Evolutionary conservation across 2,888 invertebrate genomes (phyloP), one percentile per base, ranked within the genome.

Genomic region (Ophion costatus): DNA sequence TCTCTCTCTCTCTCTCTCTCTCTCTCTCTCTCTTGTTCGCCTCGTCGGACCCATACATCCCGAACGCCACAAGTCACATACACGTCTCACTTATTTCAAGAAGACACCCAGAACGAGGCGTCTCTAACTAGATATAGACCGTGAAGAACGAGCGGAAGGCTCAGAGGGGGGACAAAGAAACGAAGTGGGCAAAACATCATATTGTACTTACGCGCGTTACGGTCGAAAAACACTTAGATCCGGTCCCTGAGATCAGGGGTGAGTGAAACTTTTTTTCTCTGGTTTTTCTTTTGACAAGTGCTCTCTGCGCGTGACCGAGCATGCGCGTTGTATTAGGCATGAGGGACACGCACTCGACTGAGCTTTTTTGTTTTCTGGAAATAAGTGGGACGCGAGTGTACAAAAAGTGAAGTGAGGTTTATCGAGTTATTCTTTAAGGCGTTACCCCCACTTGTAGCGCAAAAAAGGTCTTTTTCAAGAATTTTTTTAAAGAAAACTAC

Each of bases 121-220:
- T 61, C 61, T 56, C 33, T 56, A 5, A 57, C 57, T 71, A 29
- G 51, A 51, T 14, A 17, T 51, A 51, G 24, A 61, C 67, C 77
- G 78, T 61, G 78, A 77, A 77, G 74, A 42, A 42, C 14, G 33
- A 73, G 64, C 11, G 24, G 24, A 9, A 38, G 29, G 56, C 56
- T 20, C 10, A n/a, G 20, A n/a, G 42, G 24, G 1, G 24, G n/a
- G 45, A 51, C 51, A 70, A 70, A 7, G 20, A 56, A 59, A 24
- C 22, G 24, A 63, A 78, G 29, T 14, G 42, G 69, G 59, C 69
- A 70, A 70, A 78, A 78, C 78, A 70, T 70, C 70, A 33, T 61
- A 78, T 78, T 78, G 78, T 78, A 78, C 78, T 70, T 61, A 63
- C 67, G 57, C 22, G 38, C 57, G 77, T 67, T 57, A 33, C 77